Percentiles rank a stretch among this genome's conserved stretches.
phyloP scores from a whole-genome alignment of 2,113 vertebrate genomes.

The Prunella fulvescens region DNA sequence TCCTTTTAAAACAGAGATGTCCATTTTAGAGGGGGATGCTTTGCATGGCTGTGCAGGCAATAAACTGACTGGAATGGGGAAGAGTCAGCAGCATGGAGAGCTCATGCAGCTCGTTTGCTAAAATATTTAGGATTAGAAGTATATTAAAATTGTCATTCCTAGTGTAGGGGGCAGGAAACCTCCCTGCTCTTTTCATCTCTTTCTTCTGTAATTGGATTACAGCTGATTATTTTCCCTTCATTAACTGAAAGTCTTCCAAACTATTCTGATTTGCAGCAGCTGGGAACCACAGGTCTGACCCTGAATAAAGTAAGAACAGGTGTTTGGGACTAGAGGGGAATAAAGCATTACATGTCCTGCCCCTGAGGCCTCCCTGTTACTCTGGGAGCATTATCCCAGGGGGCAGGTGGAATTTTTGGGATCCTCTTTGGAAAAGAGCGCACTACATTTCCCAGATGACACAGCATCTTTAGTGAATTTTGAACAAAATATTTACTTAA shows the following conservation, averaged over 20 bases:
- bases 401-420: not conserved
- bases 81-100: not conserved
- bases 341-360: fast-evolving
- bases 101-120: not conserved
- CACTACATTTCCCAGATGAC: not conserved
- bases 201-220: not conserved
- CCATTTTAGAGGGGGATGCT: slow-evolving; percentile 3
- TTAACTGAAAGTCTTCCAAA: not conserved
- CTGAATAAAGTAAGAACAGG: not conserved
- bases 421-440: not conserved
- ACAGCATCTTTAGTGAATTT: not conserved
- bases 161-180: not conserved
- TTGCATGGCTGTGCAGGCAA: slow-evolving; percentile 2
- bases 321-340: not conserved
- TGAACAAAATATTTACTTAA: not conserved
- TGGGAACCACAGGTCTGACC: not conserved
- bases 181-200: not conserved
- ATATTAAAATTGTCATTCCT: not conserved
- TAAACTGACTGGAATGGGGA: not conserved
- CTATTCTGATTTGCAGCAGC: not conserved
- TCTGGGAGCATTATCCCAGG: not conserved
- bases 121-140: not conserved
- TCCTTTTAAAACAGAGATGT: slow-evolving; percentile 33
- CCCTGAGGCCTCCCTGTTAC: not conserved
- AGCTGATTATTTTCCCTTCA: not conserved